Evolutionary conservation across 2,888 invertebrate genomes (phyloP), one percentile per base, ranked within the genome.

Genomic region (Encarsia formosa): DNA sequence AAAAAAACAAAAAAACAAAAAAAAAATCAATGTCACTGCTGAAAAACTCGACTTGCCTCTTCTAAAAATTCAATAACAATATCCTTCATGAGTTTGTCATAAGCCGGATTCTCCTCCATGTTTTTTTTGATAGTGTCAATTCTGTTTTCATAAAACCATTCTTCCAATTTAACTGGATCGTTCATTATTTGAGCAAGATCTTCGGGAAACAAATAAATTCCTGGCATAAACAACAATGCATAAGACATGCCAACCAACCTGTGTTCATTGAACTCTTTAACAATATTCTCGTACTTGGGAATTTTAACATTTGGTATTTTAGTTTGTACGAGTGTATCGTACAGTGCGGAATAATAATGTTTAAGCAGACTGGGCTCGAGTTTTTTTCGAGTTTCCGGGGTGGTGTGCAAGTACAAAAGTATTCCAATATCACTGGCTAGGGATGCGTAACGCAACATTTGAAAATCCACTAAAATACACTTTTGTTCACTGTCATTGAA

Each of bases 241-340:
- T 65, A 64, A 3, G 67, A 57, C 31, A 66, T 34, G 4, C 67
- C 68, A 2, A 56, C 64, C 1, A 70, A 52, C 20, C 60, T 67
- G 35, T 67, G 67, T 34, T 69, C 69, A 24, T 70, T 63, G 15
- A 67, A 59, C 4, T 66, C 64, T n/a, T 60, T 52, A 6, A 62
- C 13, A 5, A 71, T 31, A 15, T 68, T 65, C 1, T 57, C 58
- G 64, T 65, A 70, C 1, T 64, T 18, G 0, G 70, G 69, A 56
- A 79, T 81, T 43, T 76, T 23, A 23, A 50, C 41, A 6, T n/a
- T 1, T n/a, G 42, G 18, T 4, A 38, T 13, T 5, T 55, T 34
- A 8, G 54, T 57, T 3, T 46, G 18, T 6, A 39, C 34, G 6
- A 62, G 31, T 11, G 48, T 51, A 16, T 52, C 15, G 8, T 42